Percentiles rank a stretch among this genome's conserved stretches.
Evolutionary conservation across 2,888 invertebrate genomes (phyloP).

Genomic region (Corbicula japonica): DNA sequence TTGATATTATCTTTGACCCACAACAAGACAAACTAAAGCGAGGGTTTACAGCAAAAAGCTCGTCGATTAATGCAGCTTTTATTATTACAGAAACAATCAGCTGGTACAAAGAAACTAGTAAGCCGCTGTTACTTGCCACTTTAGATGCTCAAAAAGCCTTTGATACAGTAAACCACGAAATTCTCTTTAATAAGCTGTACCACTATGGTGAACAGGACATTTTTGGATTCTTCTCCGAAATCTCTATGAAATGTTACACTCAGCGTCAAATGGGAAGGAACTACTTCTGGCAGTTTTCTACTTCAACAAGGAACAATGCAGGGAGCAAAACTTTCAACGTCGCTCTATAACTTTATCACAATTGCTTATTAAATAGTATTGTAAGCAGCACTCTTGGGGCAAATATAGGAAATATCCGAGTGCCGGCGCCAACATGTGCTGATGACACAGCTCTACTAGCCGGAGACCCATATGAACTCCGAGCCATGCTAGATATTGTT

Average conservation of each 20-base stretch:
- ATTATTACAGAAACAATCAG: neutral
- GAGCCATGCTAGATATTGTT: neutral
- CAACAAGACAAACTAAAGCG: neutral
- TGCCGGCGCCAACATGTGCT: neutral
- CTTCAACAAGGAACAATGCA: neutral
- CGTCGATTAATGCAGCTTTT: constrained; percentile 4
- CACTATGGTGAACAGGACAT: neutral
- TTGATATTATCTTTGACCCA: neutral
- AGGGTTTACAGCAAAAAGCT: constrained; percentile 1
- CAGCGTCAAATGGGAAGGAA: constrained; percentile 12
- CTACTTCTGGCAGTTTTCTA: neutral
- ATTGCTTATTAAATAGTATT: neutral
- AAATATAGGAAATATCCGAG: neutral
- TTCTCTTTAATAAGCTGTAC: constrained; percentile 13
- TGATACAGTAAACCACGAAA: constrained; percentile 17
- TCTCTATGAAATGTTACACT: neutral
- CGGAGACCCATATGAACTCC: neutral
- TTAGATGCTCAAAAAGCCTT: constrained; percentile 21
- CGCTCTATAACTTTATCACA: neutral
- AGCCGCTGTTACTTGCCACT: neutral
- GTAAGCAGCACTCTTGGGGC: neutral
- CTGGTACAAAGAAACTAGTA: neutral
- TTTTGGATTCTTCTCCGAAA: neutral
- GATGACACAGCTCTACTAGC: neutral
- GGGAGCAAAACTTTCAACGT: neutral